Percentiles rank a stretch among this genome's conserved stretches.
Conservation (phyloP, 2,888 invertebrate genomes). For the Drosophila lacicola region DNA sequence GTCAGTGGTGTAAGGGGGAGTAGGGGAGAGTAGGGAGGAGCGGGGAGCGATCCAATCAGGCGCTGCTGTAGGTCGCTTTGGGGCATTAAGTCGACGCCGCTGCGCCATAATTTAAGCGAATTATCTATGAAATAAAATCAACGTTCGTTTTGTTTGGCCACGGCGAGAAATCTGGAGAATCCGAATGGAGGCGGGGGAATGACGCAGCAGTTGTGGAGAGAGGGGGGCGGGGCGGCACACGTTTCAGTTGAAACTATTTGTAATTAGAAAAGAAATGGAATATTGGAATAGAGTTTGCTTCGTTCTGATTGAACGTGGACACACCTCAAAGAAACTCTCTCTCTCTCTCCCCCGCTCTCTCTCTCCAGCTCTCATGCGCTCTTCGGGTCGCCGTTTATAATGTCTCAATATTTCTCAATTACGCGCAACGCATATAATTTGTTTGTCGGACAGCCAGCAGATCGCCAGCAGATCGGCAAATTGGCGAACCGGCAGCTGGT, state of each 20-base stretch:
- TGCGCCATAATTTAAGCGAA: constrained; percentile 82
- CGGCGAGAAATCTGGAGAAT: constrained; percentile 16
- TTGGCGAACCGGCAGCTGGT: constrained; percentile 45
- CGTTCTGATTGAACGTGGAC: constrained; percentile 15
- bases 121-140: constrained; percentile 83
- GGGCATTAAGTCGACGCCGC: constrained; percentile 68
- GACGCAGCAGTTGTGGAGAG: constrained; percentile 37
- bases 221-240: constrained; percentile 16
- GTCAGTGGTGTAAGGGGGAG: constrained; percentile 2
- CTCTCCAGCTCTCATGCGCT: neutral
- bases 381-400: constrained; percentile 44
- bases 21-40: neutral
- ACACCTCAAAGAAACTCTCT: constrained; percentile 34
- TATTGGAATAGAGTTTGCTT: constrained; percentile 1
- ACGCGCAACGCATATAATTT: constrained; percentile 79
- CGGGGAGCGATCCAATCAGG: constrained; percentile 58
- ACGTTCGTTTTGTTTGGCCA: constrained; percentile 59
- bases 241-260: constrained; percentile 56
- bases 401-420: constrained; percentile 81
- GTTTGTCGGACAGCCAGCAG: constrained; percentile 52
- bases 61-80: constrained; percentile 82
- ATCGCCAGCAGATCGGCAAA: constrained; percentile 34
- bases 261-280: constrained; percentile 59
- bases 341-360: neutral
- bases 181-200: constrained; percentile 25